phyloP scores from a whole-genome alignment of 37 sponge, comb jelly and placozoan species.

The Corticium candelabrum region DNA sequence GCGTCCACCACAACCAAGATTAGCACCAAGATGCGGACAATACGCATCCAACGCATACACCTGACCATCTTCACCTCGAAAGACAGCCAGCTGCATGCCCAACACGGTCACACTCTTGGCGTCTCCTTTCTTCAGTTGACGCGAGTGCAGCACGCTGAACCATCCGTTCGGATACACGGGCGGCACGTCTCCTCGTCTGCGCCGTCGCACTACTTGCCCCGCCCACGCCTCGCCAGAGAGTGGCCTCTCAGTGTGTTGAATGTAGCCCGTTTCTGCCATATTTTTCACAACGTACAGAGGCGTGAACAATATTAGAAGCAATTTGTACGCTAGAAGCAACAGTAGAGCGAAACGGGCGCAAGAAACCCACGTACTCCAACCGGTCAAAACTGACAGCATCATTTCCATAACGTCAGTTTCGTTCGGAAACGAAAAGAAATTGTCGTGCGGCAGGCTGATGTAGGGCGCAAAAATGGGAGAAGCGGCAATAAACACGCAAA shows the following conservation, averaged over 20 bases:
- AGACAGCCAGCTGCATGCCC: constrained; percentile 49
- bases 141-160: constrained; percentile 24
- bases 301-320: not conserved
- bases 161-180: constrained; percentile 62
- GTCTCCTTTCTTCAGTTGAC: constrained; percentile 10
- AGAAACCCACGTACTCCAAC: not conserved
- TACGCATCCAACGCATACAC: constrained; percentile 46
- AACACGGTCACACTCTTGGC: constrained; percentile 19
- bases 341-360: not conserved
- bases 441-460: not conserved
- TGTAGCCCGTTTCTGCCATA: not conserved
- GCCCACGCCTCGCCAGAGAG: not conserved
- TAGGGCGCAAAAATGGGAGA: not conserved
- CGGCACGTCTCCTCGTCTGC: constrained; percentile 3
- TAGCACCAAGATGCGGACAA: constrained; percentile 60
- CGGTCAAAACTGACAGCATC: not conserved
- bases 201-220: not conserved
- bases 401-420: not conserved
- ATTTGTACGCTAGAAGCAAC: not conserved
- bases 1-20: constrained; percentile 41
- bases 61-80: constrained; percentile 41
- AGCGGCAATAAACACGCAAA: not conserved
- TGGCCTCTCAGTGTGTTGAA: not conserved
- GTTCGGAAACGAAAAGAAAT: not conserved
- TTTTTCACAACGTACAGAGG: not conserved